phyloP scores from a whole-genome alignment of 2,113 vertebrate genomes.

The Clinocottus analis region DNA sequence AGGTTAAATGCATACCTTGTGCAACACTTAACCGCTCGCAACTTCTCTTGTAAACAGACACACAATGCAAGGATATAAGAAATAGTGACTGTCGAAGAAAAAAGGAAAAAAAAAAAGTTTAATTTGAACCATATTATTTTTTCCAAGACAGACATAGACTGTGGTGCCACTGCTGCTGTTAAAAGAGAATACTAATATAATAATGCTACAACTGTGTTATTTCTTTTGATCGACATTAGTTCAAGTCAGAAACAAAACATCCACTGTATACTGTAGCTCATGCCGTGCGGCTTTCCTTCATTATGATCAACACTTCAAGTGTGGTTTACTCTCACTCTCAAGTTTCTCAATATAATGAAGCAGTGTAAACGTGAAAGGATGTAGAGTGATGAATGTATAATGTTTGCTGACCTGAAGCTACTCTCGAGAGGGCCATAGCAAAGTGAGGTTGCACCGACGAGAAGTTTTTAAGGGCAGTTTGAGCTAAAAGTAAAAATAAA shows the following conservation, averaged over 20 bases:
- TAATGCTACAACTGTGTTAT: background rate
- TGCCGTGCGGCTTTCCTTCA: background rate
- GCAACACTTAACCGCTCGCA: background rate
- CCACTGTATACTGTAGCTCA: background rate
- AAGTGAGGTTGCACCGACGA: too few species aligned
- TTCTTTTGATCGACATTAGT: background rate
- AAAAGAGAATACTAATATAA: background rate
- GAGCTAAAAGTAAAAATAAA: background rate
- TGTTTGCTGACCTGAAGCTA: background rate
- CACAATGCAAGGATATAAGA: background rate
- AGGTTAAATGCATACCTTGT: slow-evolving; percentile 25
- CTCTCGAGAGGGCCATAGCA: background rate
- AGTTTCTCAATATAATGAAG: slow-evolving; percentile 4
- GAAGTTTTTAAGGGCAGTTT: background rate
- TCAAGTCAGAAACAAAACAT: slow-evolving; percentile 1
- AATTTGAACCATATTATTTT: background rate
- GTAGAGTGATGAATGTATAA: background rate
- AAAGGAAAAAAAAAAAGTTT: background rate
- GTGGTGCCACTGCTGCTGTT: background rate
- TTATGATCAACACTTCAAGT: background rate
- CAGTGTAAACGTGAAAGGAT: background rate
- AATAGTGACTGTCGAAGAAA: background rate
- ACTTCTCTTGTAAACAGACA: background rate
- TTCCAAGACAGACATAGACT: background rate
- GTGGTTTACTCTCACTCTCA: slow-evolving; percentile 8